A percentile compares a stretch with the other conserved stretches of the same genome.
phyloP scores from a whole-genome alignment of 2,888 invertebrate species.

The Gandaritis pyraliata region DNA sequence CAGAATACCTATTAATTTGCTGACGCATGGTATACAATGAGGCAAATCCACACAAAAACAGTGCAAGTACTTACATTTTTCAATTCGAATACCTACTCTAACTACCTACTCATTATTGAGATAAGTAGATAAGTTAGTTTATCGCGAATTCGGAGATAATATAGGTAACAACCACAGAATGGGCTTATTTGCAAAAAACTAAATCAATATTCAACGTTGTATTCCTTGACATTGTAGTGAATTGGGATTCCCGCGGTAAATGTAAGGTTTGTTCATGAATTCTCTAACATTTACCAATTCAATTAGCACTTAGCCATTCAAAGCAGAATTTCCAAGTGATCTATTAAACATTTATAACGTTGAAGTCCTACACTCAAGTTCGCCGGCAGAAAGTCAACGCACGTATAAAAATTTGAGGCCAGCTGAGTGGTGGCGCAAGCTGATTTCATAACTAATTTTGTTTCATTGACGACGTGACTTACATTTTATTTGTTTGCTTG shows the following conservation, averaged over 20 bases:
- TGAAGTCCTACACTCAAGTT: slow-evolving; percentile 40
- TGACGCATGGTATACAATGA: neutral
- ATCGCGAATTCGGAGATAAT: too few species aligned
- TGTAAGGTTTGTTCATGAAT: slow-evolving; percentile 23
- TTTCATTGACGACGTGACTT: slow-evolving; percentile 57
- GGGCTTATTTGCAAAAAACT: neutral
- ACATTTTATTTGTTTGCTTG: slow-evolving; percentile 47
- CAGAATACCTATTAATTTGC: neutral
- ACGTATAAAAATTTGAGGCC: slow-evolving; percentile 62
- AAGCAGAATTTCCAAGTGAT: slow-evolving; percentile 33
- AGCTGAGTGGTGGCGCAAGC: slow-evolving; percentile 53
- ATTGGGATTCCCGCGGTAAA: slow-evolving; percentile 20
- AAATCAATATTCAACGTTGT: neutral
- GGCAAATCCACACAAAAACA: neutral
- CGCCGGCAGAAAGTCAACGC: slow-evolving; percentile 47
- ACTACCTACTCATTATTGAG: neutral
- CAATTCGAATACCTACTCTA: neutral
- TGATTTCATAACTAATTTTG: slow-evolving; percentile 60
- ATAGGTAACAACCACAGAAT: too few species aligned
- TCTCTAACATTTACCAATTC: slow-evolving; percentile 29
- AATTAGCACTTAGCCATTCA: slow-evolving; percentile 34
- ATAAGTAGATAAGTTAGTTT: too few species aligned
- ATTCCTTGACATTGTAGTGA: neutral
- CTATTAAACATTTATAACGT: slow-evolving; percentile 38
- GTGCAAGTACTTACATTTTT: neutral